These are phyloP conservation scores for Sisyra nigra DNA, from an alignment of 2,888 invertebrate species.

Conservation along the genomic window DNA sequence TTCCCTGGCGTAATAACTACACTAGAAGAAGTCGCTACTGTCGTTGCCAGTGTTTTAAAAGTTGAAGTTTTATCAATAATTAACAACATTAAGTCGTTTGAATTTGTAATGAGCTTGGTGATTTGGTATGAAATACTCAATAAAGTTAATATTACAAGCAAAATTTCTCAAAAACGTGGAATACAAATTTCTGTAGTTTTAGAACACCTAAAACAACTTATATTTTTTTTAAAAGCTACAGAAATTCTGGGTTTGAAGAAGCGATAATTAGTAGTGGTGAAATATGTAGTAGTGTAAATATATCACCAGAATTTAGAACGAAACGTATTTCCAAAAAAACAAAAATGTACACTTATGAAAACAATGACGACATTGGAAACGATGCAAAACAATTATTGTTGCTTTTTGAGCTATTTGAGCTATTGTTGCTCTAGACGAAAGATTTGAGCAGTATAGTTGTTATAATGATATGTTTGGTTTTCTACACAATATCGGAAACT, in stretches of 20 bases:
- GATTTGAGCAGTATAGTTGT: neutral
- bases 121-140: neutral
- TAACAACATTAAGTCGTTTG: neutral
- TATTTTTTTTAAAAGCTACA: neutral
- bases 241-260: neutral
- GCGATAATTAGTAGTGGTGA: neutral
- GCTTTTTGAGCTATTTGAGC: neutral
- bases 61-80: neutral
- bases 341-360: neutral
- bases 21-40: neutral
- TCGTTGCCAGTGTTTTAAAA: neutral
- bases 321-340: neutral
- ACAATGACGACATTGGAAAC: neutral
- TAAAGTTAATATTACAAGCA: neutral
- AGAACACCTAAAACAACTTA: neutral
- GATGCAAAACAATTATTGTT: neutral
- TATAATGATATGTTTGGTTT: neutral
- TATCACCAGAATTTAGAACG: neutral
- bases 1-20: neutral
- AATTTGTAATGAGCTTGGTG: neutral
- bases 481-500: neutral
- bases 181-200: neutral
- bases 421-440: neutral
- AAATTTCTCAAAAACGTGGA: neutral
- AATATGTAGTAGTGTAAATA: neutral